Conservation (phyloP, 1,140 invertebrate genomes). For the Sinonovacula constricta region DNA sequence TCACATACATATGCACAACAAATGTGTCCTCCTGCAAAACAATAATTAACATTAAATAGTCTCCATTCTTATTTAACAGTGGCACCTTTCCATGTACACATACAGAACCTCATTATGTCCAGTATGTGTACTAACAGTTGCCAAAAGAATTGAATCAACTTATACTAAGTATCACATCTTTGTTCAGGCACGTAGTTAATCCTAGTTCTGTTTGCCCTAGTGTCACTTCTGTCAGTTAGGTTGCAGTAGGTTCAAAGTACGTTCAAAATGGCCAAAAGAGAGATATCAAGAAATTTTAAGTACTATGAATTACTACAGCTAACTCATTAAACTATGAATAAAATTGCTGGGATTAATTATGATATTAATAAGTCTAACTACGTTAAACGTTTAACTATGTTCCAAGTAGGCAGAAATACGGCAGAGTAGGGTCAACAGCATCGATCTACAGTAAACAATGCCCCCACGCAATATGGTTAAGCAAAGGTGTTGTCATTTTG, state of each 20-base stretch:
- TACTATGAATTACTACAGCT: background rate
- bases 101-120: too few relatives aligned
- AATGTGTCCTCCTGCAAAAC: slow-evolving; percentile 65
- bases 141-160: too few relatives aligned
- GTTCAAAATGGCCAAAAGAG: background rate
- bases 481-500: background rate
- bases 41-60: too few relatives aligned
- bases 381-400: background rate
- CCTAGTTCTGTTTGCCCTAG: background rate
- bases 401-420: background rate
- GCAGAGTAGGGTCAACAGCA: background rate
- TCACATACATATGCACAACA: slow-evolving; percentile 70
- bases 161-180: too few relatives aligned
- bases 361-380: background rate
- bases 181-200: background rate
- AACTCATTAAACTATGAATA: background rate
- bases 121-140: too few relatives aligned
- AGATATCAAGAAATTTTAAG: background rate
- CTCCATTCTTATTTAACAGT: too few relatives aligned
- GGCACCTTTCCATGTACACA: too few relatives aligned
- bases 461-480: background rate
- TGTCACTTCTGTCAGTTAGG: background rate
- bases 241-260: background rate
- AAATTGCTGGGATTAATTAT: background rate
- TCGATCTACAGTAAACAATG: background rate